These are phyloP conservation scores for Megaceryle maxima DNA, from an alignment of 2,113 vertebrate genomes.

Conservation along the genomic window DNA sequence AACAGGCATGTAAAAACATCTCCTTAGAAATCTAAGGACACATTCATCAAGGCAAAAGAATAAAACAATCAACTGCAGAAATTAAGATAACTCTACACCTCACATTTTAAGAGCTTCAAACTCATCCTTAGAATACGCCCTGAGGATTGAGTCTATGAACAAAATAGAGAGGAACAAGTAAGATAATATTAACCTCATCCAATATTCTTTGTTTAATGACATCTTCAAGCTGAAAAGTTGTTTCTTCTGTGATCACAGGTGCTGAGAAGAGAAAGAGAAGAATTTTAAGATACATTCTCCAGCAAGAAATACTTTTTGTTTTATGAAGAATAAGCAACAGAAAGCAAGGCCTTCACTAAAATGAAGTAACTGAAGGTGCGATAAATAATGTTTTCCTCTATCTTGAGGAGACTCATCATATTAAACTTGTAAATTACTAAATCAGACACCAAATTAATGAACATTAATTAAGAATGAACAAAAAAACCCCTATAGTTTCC, in stretches of 20 bases:
- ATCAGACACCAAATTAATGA: neutral
- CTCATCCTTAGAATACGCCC: neutral
- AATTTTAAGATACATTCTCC: neutral
- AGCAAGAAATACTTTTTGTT: neutral
- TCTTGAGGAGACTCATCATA: neutral
- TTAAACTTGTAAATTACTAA: neutral
- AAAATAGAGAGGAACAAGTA: neutral
- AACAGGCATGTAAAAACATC: neutral
- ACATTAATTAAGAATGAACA: neutral
- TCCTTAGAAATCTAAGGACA: neutral
- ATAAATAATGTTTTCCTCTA: neutral
- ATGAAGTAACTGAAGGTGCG: neutral
- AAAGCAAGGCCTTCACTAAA: neutral
- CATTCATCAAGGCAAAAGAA: neutral
- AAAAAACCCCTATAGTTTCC: neutral
- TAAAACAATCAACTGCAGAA: neutral
- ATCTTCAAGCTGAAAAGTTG: conserved; percentile 92
- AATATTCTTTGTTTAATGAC: conserved; percentile 96
- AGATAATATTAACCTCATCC: conserved; percentile 84
- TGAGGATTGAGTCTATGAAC: neutral
- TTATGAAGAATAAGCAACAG: neutral
- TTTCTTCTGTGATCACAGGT: conserved; percentile 93
- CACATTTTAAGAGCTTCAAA: neutral
- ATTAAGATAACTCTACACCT: neutral
- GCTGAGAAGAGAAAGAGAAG: conserved; percentile 71